phyloP scores from a whole-genome alignment of 2,797 vertebrate genomes.

The Anomalospiza imberbis region DNA sequence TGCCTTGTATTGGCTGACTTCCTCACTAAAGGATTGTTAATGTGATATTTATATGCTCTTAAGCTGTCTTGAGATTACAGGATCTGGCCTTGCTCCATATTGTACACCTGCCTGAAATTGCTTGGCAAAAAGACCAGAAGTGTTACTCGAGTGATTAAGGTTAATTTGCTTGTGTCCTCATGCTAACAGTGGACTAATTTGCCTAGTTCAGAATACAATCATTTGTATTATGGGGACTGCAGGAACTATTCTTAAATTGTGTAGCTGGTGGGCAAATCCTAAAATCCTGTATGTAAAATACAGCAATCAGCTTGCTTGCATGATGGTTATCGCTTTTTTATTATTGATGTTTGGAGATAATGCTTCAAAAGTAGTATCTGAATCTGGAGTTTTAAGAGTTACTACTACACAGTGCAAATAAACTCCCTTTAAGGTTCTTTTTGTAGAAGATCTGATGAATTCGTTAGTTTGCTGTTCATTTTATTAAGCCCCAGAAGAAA shows the following conservation, averaged over 20 bases:
- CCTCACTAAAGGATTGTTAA: slow-evolving; percentile 77
- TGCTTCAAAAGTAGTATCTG: slow-evolving; percentile 67
- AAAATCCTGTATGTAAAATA: slow-evolving; percentile 62
- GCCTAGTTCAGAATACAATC: slow-evolving; percentile 50
- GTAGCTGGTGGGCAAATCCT: slow-evolving; percentile 63
- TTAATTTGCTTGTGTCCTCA: slow-evolving; percentile 63
- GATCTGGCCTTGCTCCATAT: slow-evolving; percentile 65
- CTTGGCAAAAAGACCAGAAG: slow-evolving; percentile 58
- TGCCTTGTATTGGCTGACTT: slow-evolving; percentile 75
- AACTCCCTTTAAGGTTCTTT: slow-evolving; percentile 66
- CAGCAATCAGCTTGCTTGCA: slow-evolving; percentile 57
- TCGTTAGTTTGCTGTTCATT: slow-evolving; percentile 66
- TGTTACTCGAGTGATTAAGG: slow-evolving; percentile 47
- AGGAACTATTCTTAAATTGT: slow-evolving; percentile 53
- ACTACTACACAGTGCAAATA: slow-evolving; percentile 62
- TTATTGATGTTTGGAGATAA: slow-evolving; percentile 61
- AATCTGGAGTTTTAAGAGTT: slow-evolving; percentile 63
- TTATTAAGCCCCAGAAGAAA: slow-evolving; percentile 62
- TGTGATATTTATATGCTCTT: slow-evolving; percentile 59
- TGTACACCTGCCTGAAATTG: slow-evolving; percentile 47
- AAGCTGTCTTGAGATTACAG: slow-evolving; percentile 47
- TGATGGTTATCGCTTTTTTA: slow-evolving; percentile 61
- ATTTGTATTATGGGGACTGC: slow-evolving; percentile 45
- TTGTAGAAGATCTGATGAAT: slow-evolving; percentile 67
- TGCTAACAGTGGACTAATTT: slow-evolving; percentile 65